These are phyloP conservation scores for Thymelicus acteon DNA, from an alignment of 2,888 invertebrate genomes.

Conservation along the genomic window DNA sequence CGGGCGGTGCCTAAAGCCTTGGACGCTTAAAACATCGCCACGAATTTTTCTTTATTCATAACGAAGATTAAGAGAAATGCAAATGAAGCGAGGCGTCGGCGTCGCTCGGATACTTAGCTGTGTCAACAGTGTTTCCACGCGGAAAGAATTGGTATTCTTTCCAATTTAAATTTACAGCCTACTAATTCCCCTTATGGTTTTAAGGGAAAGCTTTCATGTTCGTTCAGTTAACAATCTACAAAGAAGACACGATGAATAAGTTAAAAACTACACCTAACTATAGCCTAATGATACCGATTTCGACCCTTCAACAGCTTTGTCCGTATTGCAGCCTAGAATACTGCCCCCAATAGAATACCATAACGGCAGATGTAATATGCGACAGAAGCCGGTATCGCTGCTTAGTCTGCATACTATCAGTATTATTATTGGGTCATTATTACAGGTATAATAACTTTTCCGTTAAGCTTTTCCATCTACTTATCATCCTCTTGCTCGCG, in stretches of 20 bases:
- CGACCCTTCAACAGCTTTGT: no score
- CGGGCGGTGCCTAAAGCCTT: constrained; percentile 63
- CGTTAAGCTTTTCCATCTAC: no score
- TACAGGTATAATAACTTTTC: no score
- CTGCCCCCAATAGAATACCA: no score
- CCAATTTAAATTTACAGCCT: constrained; percentile 29
- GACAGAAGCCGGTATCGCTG: no score
- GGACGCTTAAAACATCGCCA: constrained; percentile 74
- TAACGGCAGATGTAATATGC: no score
- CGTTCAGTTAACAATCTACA: not conserved
- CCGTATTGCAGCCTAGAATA: no score
- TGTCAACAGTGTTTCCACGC: constrained; percentile 67
- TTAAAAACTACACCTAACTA: no score
- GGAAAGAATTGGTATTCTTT: constrained; percentile 30
- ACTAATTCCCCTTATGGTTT: constrained; percentile 17
- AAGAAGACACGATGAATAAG: not conserved
- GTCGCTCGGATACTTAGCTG: constrained; percentile 78
- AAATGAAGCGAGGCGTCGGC: constrained; percentile 77
- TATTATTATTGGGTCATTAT: no score
- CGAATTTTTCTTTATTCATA: constrained; percentile 85
- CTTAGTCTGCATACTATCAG: no score
- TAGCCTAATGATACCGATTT: no score
- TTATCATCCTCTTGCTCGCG: no score
- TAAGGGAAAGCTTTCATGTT: not conserved
- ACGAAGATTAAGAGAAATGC: constrained; percentile 83